Evolutionary conservation across 1,140 invertebrate species (phyloP), one percentile per base, ranked within the genome.

Genomic region (Macrostomum lignano): DNA sequence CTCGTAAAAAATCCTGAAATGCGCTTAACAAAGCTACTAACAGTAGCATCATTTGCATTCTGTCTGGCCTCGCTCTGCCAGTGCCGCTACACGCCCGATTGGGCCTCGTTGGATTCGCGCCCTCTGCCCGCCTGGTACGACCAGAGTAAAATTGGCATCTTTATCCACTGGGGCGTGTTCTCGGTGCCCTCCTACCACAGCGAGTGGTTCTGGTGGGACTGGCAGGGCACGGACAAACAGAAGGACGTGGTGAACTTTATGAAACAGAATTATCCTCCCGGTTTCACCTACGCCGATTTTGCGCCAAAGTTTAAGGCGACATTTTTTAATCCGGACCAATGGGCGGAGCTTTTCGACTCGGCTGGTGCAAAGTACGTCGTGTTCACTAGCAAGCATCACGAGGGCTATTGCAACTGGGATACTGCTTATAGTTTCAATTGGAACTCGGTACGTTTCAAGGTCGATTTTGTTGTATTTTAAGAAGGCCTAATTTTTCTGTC

Each of bases 141-240:
- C 20, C 42, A 55, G 3, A 46, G 46, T 5, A 60, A 60, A 41
- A 33, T 59, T n/a, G 57, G 57, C n/a, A 59, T 60, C 19, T 59
- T 59, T 38, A 42, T 60, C 6, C 53, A 57, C 39, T 60, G 55
- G 55, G 55, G 55, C 0, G 46, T 57, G 3, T 57, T 53, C 36
- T 52, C 51, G 10, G 54, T 57, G 2, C 54, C 54, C 4, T 39
- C 40, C 20, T n/a, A n/a, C n/a, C n/a, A n/a, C 10, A 39, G 38
- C 3, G 48, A 48, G 23, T 48, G 47, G 49, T 52, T 58, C 34
- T 57, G 52, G 52, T 28, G 36, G 3, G 31, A 36, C 5, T 57
- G 54, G 54, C 38, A 46, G 14, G 32, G 22, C 1, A 31, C 17
- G 3, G 40, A 39, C 14, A n/a, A n/a, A n/a, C 34, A 28, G 3